Evolutionary conservation across 1,140 invertebrate species (phyloP), one percentile per base, ranked within the genome.

Genomic region (Bilobella aurantiaca): DNA sequence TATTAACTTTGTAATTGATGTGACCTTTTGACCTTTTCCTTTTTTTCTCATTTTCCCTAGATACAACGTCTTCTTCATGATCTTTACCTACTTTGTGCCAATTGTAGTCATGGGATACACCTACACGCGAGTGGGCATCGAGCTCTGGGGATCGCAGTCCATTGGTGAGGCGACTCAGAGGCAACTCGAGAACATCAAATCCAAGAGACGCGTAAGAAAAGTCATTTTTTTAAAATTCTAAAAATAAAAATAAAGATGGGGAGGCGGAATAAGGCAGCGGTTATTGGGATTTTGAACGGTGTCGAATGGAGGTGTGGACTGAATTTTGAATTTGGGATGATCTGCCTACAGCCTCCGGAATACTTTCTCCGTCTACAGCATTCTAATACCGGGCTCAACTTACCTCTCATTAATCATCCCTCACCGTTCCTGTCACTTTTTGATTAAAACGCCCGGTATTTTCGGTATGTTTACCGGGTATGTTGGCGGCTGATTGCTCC

Each of bases 21-120:
- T 42, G 34, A 42, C 34, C 34, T 42, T 42, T 42, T 42, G 34
- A 42, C 34, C 34, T 42, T 68, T 1, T 3, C 5, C 29, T 32
- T 63, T 66, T 69, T 70, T 70, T 73, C 70, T 75, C 66, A n/a
- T n/a, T n/a, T 78, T 75, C 78, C 79, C 2, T 83, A 94, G 91
- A 72, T 93, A 93, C 78, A 93, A 92, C 74, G 85, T 93, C 23
- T 79, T 87, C 31, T 90, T 93, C 73, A 87, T 93, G 79, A 80
- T 95, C 65, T 79, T 97, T 58, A 96, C 93, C 23, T 98, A 98
- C 79, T 87, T 97, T 74, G 79, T 98, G 70, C 96, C 96, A 31
- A 90, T 98, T 71, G 82, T 86, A 61, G 89, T 90, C 8, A 93
- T 98, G 87, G 87, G 86, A 2, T 91, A 87, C 75, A 93, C 95